Conservation (phyloP, 2,797 vertebrate genomes). For the Neosilurus mollespiculum region DNA sequence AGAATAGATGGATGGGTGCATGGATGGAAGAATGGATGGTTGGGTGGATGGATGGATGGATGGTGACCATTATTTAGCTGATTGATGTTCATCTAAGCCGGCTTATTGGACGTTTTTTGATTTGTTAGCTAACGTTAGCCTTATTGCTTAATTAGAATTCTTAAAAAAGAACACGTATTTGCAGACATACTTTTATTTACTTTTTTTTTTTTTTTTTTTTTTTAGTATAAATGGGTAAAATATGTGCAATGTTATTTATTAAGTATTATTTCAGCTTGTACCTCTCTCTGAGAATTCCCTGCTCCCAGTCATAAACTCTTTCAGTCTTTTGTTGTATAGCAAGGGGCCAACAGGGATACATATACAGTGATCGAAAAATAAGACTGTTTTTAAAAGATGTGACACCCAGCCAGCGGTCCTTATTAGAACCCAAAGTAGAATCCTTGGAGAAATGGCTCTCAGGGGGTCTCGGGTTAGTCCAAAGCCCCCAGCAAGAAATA, state of each 20-base stretch:
- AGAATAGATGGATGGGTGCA: no score
- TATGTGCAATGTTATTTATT: not conserved
- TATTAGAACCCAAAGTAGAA: constrained; percentile 53
- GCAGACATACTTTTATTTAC: no score
- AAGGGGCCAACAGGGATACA: constrained; percentile 27
- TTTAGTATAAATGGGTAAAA: not conserved
- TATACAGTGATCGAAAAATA: constrained; percentile 21
- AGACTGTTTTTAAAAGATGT: constrained; percentile 51
- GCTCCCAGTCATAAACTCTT: constrained; percentile 49
- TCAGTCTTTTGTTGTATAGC: constrained; percentile 61
- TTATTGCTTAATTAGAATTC: not conserved
- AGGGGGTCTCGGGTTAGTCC: constrained; percentile 52
- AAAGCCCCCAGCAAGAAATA: constrained; percentile 35
- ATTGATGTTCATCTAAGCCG: not conserved
- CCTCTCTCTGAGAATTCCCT: not conserved
- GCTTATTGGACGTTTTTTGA: no score
- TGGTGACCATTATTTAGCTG: no score
- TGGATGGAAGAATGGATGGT: no score
- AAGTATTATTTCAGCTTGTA: not conserved
- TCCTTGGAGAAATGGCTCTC: constrained; percentile 50
- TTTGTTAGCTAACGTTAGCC: not conserved
- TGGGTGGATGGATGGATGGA: no score
- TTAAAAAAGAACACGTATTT: not conserved
- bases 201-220: not conserved
- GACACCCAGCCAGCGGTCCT: constrained; percentile 58